A percentile compares a stretch with the other conserved stretches of the same genome.
phyloP scores from a whole-genome alignment of 37 sponge, comb jelly and placozoan species.

The Halisarca cf. caerulea region DNA sequence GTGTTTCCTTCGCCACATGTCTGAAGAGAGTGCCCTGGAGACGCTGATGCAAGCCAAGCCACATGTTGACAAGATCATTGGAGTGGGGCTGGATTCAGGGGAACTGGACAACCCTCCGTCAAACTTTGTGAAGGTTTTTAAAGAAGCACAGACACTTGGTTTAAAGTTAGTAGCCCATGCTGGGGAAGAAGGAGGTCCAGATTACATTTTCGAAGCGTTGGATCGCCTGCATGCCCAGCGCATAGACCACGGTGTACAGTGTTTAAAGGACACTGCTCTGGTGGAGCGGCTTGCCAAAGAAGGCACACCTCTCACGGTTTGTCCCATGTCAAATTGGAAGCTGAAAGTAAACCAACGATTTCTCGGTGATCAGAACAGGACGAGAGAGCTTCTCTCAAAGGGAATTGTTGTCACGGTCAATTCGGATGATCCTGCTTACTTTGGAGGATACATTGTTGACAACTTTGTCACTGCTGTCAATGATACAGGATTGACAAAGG shows the following conservation, averaged over 20 bases:
- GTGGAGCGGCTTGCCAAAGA: constrained; percentile 42
- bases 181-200: constrained; percentile 63
- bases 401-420: constrained; percentile 70
- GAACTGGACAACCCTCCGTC: constrained; percentile 73
- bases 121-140: constrained; percentile 55
- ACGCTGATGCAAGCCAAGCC: constrained; percentile 53
- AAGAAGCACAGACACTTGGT: constrained; percentile 48
- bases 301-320: constrained; percentile 60
- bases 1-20: constrained; percentile 64
- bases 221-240: constrained; percentile 37
- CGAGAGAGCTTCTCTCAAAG: constrained; percentile 44
- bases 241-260: constrained; percentile 75
- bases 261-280: constrained; percentile 33
- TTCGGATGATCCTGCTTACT: constrained; percentile 84
- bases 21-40: constrained; percentile 49
- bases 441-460: constrained; percentile 78
- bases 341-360: constrained; percentile 47
- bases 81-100: constrained; percentile 63
- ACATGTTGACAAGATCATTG: constrained; percentile 64
- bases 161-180: constrained; percentile 73
- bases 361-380: constrained; percentile 36
- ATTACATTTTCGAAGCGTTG: constrained; percentile 50
- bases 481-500: constrained; percentile 25
- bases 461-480: constrained; percentile 47
- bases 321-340: constrained; percentile 70